A percentile compares a stretch with the other conserved stretches of the same genome.
Evolutionary conservation across 2,888 invertebrate species (phyloP).

Genomic region (Ophioninae sp.): DNA sequence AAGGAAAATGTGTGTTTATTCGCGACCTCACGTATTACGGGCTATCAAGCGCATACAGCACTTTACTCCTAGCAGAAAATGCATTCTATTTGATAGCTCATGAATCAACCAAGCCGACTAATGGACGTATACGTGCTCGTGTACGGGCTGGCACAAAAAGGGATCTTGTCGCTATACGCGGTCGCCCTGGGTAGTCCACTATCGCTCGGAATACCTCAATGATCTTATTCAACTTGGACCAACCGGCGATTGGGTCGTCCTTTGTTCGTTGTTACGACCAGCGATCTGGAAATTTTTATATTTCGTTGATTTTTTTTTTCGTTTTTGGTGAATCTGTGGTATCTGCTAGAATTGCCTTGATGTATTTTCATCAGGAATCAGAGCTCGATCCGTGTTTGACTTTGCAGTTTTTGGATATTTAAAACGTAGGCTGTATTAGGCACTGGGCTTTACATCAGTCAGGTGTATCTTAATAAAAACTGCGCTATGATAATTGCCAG

Average conservation of each 20-base stretch:
- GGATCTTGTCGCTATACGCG: slow-evolving; percentile 31
- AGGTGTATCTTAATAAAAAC: too few species aligned
- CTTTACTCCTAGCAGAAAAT: not conserved
- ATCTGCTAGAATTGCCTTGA: not conserved
- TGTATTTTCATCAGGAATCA: not conserved
- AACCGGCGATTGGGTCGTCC: slow-evolving; percentile 1
- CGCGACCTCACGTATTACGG: too few species aligned
- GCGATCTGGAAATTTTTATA: not conserved
- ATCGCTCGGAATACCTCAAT: slow-evolving; percentile 15
- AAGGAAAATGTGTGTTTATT: too few species aligned
- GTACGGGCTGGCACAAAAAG: not conserved
- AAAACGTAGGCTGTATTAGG: too few species aligned
- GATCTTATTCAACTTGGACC: not conserved
- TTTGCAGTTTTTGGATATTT: too few species aligned
- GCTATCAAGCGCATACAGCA: not conserved
- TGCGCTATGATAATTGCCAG: too few species aligned
- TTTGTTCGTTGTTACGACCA: not conserved
- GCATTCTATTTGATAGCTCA: not conserved
- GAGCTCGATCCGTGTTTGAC: too few species aligned
- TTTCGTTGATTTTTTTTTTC: not conserved
- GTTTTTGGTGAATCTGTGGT: not conserved
- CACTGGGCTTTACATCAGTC: too few species aligned
- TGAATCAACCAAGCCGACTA: slow-evolving; percentile 17
- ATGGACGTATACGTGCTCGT: slow-evolving; percentile 13
- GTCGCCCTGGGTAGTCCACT: slow-evolving; percentile 39